A percentile compares a stretch with the other conserved stretches of the same genome.
phyloP scores from a whole-genome alignment of 1,140 invertebrate genomes.

The Leguminivora glycinivorella region DNA sequence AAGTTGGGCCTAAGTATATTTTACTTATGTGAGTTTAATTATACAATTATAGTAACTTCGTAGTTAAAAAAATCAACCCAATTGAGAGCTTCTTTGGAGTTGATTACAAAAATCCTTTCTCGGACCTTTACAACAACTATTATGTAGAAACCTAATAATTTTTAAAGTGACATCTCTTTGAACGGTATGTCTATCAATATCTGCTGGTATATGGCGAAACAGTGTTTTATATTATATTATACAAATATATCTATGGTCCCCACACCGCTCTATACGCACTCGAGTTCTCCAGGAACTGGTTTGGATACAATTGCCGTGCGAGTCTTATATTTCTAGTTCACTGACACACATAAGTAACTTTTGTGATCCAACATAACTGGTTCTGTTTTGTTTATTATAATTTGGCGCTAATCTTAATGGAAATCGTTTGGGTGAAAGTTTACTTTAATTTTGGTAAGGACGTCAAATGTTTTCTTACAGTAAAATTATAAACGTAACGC shows the following conservation, averaged over 20 bases:
- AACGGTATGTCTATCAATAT: background rate
- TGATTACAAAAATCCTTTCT: too few relatives aligned
- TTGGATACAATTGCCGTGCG: slow-evolving; percentile 37
- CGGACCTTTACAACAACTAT: too few relatives aligned
- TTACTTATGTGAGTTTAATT: too few relatives aligned
- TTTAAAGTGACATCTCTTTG: too few relatives aligned
- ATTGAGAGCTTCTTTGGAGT: too few relatives aligned
- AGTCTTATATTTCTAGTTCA: slow-evolving; percentile 39
- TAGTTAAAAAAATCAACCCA: too few relatives aligned
- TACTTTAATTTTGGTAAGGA: background rate
- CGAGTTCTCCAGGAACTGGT: slow-evolving; percentile 24
- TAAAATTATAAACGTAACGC: background rate
- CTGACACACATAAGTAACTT: slow-evolving; percentile 38
- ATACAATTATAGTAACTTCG: too few relatives aligned
- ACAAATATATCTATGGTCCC: background rate
- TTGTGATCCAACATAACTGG: slow-evolving; percentile 33
- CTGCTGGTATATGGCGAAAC: too few relatives aligned
- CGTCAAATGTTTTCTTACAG: background rate
- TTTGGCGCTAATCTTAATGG: slow-evolving; percentile 30
- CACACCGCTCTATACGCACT: slow-evolving; percentile 2
- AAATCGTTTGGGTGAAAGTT: slow-evolving; percentile 16
- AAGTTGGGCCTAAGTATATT: too few relatives aligned
- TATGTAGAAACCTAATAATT: too few relatives aligned
- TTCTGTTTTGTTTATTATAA: slow-evolving; percentile 32
- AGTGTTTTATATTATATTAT: background rate